Conservation (phyloP, 2,797 vertebrate species). For the Notamacropus eugenii region DNA sequence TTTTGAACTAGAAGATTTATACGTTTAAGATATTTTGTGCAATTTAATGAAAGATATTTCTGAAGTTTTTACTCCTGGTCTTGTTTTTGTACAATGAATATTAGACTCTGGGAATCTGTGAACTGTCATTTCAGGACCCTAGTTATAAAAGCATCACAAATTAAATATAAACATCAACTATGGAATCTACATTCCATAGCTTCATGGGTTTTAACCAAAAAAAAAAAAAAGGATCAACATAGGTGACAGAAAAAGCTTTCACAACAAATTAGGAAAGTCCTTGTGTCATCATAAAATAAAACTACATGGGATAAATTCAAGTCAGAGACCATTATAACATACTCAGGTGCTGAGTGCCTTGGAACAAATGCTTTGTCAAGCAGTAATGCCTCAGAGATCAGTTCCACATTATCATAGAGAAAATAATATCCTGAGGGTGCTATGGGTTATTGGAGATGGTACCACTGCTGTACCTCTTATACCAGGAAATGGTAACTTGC, state of each 20-base stretch:
- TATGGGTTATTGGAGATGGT: slow-evolving; percentile 75
- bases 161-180: slow-evolving; percentile 49
- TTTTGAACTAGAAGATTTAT: slow-evolving; percentile 40
- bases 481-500: slow-evolving; percentile 75
- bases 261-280: slow-evolving; percentile 65
- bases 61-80: slow-evolving; percentile 17
- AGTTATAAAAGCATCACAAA: slow-evolving; percentile 31
- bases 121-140: slow-evolving; percentile 37
- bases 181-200: slow-evolving; percentile 46
- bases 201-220: slow-evolving; percentile 35
- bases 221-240: slow-evolving; percentile 50
- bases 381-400: slow-evolving; percentile 33
- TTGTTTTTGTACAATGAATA: slow-evolving; percentile 36
- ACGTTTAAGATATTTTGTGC: slow-evolving; percentile 26
- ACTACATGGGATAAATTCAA: slow-evolving; percentile 30
- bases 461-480: slow-evolving; percentile 74
- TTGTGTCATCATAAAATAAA: slow-evolving; percentile 66
- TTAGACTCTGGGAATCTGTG: slow-evolving; percentile 32
- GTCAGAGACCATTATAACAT: slow-evolving; percentile 6
- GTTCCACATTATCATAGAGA: slow-evolving; percentile 70
- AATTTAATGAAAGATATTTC: slow-evolving; percentile 45
- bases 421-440: slow-evolving; percentile 73
- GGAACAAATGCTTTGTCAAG: slow-evolving; percentile 60
- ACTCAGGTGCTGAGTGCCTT: slow-evolving; percentile 58
- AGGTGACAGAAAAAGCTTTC: slow-evolving; percentile 55